Evolutionary conservation across 2,888 invertebrate species (phyloP).

Genomic region (Dysmachus trigonus): DNA sequence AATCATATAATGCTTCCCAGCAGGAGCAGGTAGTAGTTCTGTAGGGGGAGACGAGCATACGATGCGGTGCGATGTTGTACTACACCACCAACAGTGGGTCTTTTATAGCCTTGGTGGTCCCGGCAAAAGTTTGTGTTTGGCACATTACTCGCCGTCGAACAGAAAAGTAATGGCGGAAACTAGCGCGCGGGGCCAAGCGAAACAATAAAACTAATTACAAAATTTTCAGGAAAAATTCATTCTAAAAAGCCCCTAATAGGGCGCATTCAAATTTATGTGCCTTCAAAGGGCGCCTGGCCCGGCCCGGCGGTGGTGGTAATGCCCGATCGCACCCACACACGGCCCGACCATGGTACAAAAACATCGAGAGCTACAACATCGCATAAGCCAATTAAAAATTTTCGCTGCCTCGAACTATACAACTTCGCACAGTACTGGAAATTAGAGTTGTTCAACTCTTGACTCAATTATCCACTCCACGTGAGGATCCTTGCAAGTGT

Average conservation of each 20-base stretch:
- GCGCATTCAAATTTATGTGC: conserved; percentile 43
- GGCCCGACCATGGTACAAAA: conserved; percentile 6
- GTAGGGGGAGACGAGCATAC: not conserved
- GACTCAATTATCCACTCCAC: conserved; percentile 50
- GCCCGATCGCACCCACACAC: conserved; percentile 37
- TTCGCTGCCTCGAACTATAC: conserved; percentile 50
- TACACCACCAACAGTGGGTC: not conserved
- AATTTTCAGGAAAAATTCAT: conserved; percentile 43
- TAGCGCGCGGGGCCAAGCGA: not conserved
- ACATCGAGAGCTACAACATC: conserved; percentile 39
- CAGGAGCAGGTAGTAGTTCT: not conserved
- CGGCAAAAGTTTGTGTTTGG: conserved; percentile 23
- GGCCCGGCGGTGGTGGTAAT: not conserved
- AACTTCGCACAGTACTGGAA: conserved; percentile 48
- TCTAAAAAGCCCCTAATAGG: conserved; percentile 45
- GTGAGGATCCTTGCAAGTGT: conserved; percentile 38
- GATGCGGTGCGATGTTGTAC: not conserved
- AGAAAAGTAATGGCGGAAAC: not conserved
- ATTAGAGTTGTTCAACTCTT: conserved; percentile 51
- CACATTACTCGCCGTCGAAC: not conserved
- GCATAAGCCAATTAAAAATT: conserved; percentile 51
- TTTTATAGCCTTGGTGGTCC: not conserved
- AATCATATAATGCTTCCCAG: conserved; percentile 17
- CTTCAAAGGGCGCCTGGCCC: conserved; percentile 31
- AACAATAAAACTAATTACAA: conserved; percentile 49